Evolutionary conservation across 2,113 vertebrate species (phyloP).

Genomic region (Chloropsis hardwickii): DNA sequence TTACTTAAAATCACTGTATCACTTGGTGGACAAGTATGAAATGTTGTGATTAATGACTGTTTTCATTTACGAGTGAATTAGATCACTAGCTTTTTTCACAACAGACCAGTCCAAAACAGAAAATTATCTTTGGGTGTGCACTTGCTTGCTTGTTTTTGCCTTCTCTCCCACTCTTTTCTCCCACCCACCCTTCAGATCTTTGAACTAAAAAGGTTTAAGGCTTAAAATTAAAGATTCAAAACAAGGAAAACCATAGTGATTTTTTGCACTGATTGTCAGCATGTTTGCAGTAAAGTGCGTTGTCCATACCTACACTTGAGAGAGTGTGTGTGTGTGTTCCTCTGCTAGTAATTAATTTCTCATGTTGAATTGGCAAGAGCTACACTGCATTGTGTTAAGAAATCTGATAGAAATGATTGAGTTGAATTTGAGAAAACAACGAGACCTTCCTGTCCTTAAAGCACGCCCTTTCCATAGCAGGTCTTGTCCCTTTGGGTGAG

Average conservation of each 20-base stretch:
- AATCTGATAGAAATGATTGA: not conserved
- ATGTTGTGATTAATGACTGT: not conserved
- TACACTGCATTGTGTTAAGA: not conserved
- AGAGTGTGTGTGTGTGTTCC: not conserved
- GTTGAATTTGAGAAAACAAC: not conserved
- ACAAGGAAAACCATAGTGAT: not conserved
- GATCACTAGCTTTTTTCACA: not conserved
- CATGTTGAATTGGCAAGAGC: not conserved
- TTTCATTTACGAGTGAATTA: not conserved
- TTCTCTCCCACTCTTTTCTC: not conserved
- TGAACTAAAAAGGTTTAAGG: not conserved
- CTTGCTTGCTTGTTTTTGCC: not conserved
- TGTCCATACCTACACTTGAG: not conserved
- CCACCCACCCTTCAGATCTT: not conserved
- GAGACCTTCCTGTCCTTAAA: not conserved
- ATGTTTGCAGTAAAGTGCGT: not conserved
- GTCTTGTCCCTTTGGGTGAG: not conserved
- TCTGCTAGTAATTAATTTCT: not conserved
- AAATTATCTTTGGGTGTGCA: not conserved
- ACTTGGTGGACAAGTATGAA: not conserved
- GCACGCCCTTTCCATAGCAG: not conserved
- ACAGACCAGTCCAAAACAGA: not conserved
- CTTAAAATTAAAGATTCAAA: not conserved
- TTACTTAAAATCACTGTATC: not conserved
- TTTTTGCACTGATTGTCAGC: not conserved